Base-by-base conservation (phyloP, 2,797 vertebrate genomes). In the Prunella strophiata region DNA sequence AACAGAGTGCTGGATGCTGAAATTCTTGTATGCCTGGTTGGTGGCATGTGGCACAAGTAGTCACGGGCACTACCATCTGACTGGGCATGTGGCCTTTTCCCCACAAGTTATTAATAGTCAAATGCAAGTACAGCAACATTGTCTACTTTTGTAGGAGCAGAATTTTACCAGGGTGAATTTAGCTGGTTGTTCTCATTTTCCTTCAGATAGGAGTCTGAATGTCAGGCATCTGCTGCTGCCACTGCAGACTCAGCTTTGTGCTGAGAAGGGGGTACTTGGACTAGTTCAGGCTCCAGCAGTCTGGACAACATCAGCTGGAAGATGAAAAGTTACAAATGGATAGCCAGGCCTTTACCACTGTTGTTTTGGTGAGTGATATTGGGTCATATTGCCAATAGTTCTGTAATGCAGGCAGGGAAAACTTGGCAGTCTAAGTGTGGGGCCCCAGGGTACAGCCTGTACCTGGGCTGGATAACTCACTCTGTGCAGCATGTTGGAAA, bases 11-110 rank as follows among this genome's bases (percentile, higher is more conserved):
- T 65, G 52, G 13, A 20, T 45, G 57, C 75, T 36, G 73, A 55
- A 74, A 47, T 3, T 5, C 26, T 70, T n/a, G 1, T 19, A 3
- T 27, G 58, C 50, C 70, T 68, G 42, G 38, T 51, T 0, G 0
- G 72, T 74, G 83, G 58, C 42, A 32, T 11, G 9, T 83, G 68
- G 62, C 59, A 30, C 22, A 38, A 66, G 48, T 62, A 70, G 57
- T 70, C 58, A 36, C 0, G 0, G 80, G 58, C 62, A 58, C n/a
- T 40, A 5, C 58, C 22, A 34, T 50, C 83, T 85, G 88, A 81
- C 34, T 26, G 70, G 78, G 43, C 61, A 45, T 20, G 34, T 59
- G 75, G 75, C 59, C 61, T 63, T 77, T 79, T 25, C 23, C 38
- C 68, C 36, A 42, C 15, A 16, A 45, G 48, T 63, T 73, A 43